phyloP scores from a whole-genome alignment of 2,888 invertebrate genomes.

The Agonum fuliginosum region DNA sequence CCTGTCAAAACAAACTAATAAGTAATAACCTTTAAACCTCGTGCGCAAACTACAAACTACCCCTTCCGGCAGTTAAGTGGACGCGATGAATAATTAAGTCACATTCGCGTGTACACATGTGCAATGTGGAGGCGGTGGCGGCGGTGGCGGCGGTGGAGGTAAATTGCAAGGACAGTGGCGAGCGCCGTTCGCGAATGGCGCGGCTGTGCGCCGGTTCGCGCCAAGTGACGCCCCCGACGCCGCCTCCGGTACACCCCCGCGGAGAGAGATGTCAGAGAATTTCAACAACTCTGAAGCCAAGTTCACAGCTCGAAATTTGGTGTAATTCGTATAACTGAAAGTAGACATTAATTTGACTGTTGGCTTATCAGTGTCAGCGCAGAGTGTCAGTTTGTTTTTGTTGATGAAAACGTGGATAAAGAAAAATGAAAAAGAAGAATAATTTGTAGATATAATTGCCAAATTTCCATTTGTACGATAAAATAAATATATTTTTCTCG shows the following conservation, averaged over 20 bases:
- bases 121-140: slow-evolving; percentile 7
- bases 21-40: slow-evolving; percentile 12
- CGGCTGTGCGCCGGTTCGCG: slow-evolving; percentile 34
- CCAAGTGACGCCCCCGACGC: slow-evolving; percentile 20
- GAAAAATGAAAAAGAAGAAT: no score
- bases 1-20: slow-evolving; percentile 37
- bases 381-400: no score
- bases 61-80: slow-evolving; percentile 5
- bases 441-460: no score
- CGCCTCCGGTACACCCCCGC: not conserved
- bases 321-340: no score
- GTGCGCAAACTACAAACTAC: slow-evolving; percentile 6
- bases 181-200: slow-evolving; percentile 48
- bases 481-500: no score
- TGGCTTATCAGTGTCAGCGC: no score
- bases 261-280: no score
- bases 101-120: slow-evolving; percentile 37
- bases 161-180: slow-evolving; percentile 47
- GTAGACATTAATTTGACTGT: no score
- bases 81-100: slow-evolving; percentile 32
- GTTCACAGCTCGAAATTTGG: no score
- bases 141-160: slow-evolving; percentile 4
- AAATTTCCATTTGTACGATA: no score
- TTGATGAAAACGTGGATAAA: no score
- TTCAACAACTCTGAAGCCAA: no score